Evolutionary conservation across 2,888 invertebrate genomes (phyloP), one percentile per base, ranked within the genome.

Genomic region (Diarsia dahlii): DNA sequence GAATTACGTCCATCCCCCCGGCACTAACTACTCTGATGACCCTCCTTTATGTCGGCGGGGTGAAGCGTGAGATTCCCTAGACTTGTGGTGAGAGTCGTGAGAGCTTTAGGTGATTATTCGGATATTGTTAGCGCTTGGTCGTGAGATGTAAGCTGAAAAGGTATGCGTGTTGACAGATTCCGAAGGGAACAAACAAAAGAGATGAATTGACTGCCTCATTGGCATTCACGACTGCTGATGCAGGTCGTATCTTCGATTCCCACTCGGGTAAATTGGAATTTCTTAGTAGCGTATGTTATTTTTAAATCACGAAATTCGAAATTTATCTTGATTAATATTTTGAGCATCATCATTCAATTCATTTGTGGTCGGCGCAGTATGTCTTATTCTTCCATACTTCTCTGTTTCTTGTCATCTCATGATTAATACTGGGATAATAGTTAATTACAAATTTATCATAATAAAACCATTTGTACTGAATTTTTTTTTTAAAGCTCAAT

Each of bases 1-100:
- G 45, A 18, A 76, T 83, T 81, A 71, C 20, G 81, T 77, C 60
- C 83, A 84, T 28, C 9, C 58, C 69, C 9, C 81, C 81, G 74
- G 74, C 2, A 84, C 81, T 83, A 83, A 83, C 84, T 6, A 52
- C 65, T 63, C 50, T 71, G 85, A 81, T 83, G 76, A 71, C 64
- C 80, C 34, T 54, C 76, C 85, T 84, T 81, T 83, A 71, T 84
- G 58, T 3, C 34, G 65, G 58, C 13, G 65, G 73, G 69, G 63
- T 46, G 58, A 84, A 69, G 81, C 82, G 69, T 83, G 69, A 68
- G 62, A 74, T 75, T 80, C 62, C 48, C 76, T 54, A 60, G 81
- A 76, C 65, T 68, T 68, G 73, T 62, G 62, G 15, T 72, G 10
- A 9, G 48, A 18, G 73, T 62, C 58, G 15, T 72, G 10, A 9